Evolutionary conservation across 2,113 vertebrate genomes (phyloP), one percentile per base, ranked within the genome.

Genomic region (Lagopus muta): DNA sequence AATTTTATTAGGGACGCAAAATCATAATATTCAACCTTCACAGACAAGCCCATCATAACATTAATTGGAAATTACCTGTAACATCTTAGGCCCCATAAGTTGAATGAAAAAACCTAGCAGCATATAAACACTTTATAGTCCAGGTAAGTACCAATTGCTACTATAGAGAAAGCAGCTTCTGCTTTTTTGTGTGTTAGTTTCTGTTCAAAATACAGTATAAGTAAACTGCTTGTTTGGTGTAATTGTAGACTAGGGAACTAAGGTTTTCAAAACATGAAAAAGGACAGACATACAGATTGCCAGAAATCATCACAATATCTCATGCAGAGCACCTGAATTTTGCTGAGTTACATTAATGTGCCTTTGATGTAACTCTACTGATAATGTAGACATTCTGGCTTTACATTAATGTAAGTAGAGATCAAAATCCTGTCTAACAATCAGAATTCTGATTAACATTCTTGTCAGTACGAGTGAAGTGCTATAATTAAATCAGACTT

Each of bases 31-130:
- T 32, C 6, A 73, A 30, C 6, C 12, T 11, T 28, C 7, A 2
- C 2, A 42, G 7, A 42, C 10, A 73, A 54, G 48, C 15, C 55
- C 52, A 69, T 42, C 0, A 22, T n/a, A 0, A 24, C n/a, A 80
- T 54, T 58, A 67, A 52, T 4, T 58, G 54, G 14, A 79, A 89
- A 87, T 45, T 48, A 11, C 3, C 11, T 60, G 4, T 34, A 58
- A 72, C 11, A 60, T 55, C 47, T 67, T 60, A 67, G 83, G 43
- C 12, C 17, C 19, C 47, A 6, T 25, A 40, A 38, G 30, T 58
- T 64, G 38, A 81, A 21, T 47, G 34, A 58, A 32, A 80, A 88
- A 50, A 5, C 4, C 3, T 40, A 72, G 3, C 8, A 61, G 32
- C 8, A 24, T 10, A 24, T 21, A 82, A 82, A 70, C 69, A 32